Evolutionary conservation across 1,140 invertebrate genomes (phyloP), one percentile per base, ranked within the genome.

Genomic region (Conus betulinus): DNA sequence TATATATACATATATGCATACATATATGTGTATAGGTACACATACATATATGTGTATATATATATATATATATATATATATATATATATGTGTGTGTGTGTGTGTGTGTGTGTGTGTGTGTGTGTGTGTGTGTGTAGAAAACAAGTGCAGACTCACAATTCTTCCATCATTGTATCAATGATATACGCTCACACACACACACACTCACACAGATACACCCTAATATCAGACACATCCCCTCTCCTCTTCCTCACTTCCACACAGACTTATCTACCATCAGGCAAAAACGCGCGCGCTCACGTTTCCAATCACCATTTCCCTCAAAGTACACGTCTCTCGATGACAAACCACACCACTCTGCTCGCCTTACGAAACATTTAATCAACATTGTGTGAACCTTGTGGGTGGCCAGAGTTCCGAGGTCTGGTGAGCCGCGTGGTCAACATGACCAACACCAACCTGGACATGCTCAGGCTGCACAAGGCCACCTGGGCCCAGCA

Each of bases 401-500:
- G 39, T 39, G 39, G 39, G 39, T 39, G 39, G 39, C 1, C 92
- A 97, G 96, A 96, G 90, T 97, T 97, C 92, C 96, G 96, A 90
- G 96, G 95, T 5, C 95, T 97, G 57, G 95, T 97, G 87, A 95
- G 95, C 87, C 94, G 96, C 81, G 93, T 97, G 89, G 96, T 96
- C 91, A 94, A 95, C 52, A 93, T 96, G 93, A 96, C 96, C 3
- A 96, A 96, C 88, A 94, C 96, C 20, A 97, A 97, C 93, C 92
- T 97, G 51, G 96, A 97, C 88, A 94, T 95, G 4, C 91, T 97
- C 78, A 90, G 95, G 90, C 95, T 97, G 20, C 96, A 96, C 67
- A 95, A 96, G 60, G 95, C 96, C 83, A 96, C 96, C 0, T 97
- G 96, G 96, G 94, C 92, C 8, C 94, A 96, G 87, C 97, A 97